Conservation (phyloP, 2,888 invertebrate species). For the Clostera curtula region DNA sequence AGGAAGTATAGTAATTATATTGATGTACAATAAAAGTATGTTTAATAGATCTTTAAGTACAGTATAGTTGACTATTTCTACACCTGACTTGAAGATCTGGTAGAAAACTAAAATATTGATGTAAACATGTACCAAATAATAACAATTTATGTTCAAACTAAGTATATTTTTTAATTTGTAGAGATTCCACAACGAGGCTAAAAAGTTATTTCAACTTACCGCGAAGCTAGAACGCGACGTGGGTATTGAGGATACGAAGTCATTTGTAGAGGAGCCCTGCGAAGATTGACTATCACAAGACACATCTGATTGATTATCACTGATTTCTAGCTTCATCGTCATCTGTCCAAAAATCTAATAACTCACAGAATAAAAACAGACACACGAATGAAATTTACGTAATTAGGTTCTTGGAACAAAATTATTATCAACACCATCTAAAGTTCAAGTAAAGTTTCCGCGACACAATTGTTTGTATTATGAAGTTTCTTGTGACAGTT, state of each 20-base stretch:
- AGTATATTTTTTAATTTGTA: too few relatives aligned
- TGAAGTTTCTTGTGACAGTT: conserved; percentile 51
- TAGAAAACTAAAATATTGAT: neutral
- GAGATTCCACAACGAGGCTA: neutral
- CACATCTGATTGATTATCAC: conserved; percentile 75
- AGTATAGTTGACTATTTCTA: too few relatives aligned
- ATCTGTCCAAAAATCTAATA: conserved; percentile 35
- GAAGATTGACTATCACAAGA: conserved; percentile 77
- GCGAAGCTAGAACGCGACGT: conserved; percentile 51
- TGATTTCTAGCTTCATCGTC: conserved; percentile 77
- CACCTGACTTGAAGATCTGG: too few relatives aligned
- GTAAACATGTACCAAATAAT: neutral
- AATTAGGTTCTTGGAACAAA: conserved; percentile 29
- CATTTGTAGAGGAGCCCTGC: conserved; percentile 72
- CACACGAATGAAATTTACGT: conserved; percentile 32
- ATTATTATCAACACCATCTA: conserved; percentile 18
- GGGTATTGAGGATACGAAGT: conserved; percentile 49
- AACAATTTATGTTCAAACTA: too few relatives aligned
- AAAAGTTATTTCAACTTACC: conserved; percentile 37
- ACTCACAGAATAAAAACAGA: conserved; percentile 25
- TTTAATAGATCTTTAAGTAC: too few relatives aligned
- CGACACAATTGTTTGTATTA: conserved; percentile 31
- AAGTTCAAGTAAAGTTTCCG: conserved; percentile 30
- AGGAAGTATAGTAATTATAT: too few relatives aligned
- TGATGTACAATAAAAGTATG: too few relatives aligned